Evolutionary conservation across 2,888 invertebrate species (phyloP).

Genomic region (Latheticus oryzae): DNA sequence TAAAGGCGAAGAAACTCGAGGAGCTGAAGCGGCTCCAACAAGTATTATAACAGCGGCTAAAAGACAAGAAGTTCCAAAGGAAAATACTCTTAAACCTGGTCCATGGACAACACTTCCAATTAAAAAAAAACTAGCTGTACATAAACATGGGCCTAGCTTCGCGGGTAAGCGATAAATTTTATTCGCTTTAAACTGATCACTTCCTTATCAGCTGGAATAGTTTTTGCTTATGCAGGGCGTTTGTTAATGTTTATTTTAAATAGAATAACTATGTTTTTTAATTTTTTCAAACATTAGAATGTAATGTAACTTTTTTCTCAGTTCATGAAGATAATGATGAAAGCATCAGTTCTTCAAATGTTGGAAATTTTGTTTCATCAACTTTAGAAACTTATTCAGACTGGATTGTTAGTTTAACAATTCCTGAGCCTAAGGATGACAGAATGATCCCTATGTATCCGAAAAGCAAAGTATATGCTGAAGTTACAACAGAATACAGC

Average conservation of each 20-base stretch:
- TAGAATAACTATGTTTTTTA: too few relatives aligned
- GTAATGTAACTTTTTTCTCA: too few relatives aligned
- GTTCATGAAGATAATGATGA: constrained; percentile 75
- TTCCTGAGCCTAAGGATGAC: constrained; percentile 73
- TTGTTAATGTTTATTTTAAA: too few relatives aligned
- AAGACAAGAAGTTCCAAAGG: constrained; percentile 70
- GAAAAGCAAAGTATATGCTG: constrained; percentile 73
- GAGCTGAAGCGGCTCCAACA: constrained; percentile 56
- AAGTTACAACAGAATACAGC: constrained; percentile 75
- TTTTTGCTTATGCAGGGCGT: too few relatives aligned
- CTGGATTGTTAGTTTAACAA: constrained; percentile 70
- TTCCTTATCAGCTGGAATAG: too few relatives aligned
- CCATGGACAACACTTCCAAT: constrained; percentile 72
- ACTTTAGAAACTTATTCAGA: constrained; percentile 68
- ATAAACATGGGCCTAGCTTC: constrained; percentile 63
- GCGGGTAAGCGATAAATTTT: too few relatives aligned
- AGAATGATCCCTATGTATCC: constrained; percentile 76
- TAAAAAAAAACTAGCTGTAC: constrained; percentile 59
- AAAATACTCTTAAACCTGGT: constrained; percentile 78
- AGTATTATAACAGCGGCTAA: constrained; percentile 72
- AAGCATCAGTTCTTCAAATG: constrained; percentile 40
- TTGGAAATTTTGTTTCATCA: constrained; percentile 48
- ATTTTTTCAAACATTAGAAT: too few relatives aligned
- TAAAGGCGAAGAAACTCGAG: constrained; percentile 63
- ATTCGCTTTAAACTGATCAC: too few relatives aligned